phyloP scores from a whole-genome alignment of 92 coral and sea anemone species.

The Chrysogorgia sp. region DNA sequence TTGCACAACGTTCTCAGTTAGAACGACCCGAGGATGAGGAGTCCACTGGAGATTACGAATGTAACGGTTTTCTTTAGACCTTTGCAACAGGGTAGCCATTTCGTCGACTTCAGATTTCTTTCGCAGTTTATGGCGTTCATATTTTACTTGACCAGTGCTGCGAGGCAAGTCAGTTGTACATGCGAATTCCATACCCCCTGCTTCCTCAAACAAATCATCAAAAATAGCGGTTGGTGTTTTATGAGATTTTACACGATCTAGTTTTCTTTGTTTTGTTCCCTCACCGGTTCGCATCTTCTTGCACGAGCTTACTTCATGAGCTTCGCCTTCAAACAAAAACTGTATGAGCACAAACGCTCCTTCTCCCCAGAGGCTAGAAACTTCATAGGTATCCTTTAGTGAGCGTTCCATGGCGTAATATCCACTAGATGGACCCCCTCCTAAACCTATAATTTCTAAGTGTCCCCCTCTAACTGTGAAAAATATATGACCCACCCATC shows the following conservation, averaged over 20 bases:
- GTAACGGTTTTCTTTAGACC: constrained; percentile 21
- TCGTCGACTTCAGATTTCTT: constrained; percentile 48
- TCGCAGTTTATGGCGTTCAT: constrained; percentile 44
- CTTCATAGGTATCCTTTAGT: constrained; percentile 38
- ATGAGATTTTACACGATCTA: not conserved
- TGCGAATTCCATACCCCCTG: constrained; percentile 38
- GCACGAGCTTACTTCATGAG: constrained; percentile 38
- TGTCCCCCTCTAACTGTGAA: no score
- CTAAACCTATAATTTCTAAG: no score
- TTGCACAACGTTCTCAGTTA: constrained; percentile 39
- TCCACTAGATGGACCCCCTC: no score
- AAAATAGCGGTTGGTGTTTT: constrained; percentile 49
- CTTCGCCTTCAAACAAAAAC: constrained; percentile 40
- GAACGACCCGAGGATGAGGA: constrained; percentile 52
- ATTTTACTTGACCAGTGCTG: constrained; percentile 51
- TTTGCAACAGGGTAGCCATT: constrained; percentile 46
- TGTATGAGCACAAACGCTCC: constrained; percentile 36
- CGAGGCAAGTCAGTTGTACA: constrained; percentile 41
- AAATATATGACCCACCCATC: no score
- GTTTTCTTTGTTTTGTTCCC: constrained; percentile 2
- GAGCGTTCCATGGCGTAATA: no score
- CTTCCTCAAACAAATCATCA: constrained; percentile 56
- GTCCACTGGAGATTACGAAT: constrained; percentile 57
- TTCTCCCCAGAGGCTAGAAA: constrained; percentile 28
- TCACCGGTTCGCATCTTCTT: constrained; percentile 31